These are phyloP conservation scores for Papilio helenus DNA, from an alignment of 1,140 invertebrate genomes.

Conservation along the genomic window DNA sequence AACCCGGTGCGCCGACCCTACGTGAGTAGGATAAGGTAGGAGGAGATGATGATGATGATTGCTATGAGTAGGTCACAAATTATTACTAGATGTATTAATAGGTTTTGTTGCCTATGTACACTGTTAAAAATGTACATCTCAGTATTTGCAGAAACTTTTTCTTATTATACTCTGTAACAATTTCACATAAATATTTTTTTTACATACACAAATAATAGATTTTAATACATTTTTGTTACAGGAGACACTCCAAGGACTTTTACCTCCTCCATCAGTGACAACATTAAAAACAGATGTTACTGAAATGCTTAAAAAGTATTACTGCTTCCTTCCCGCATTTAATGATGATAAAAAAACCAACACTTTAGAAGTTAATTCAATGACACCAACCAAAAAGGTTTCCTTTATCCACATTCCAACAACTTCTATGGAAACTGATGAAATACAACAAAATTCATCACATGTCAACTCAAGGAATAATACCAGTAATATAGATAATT, in stretches of 20 bases:
- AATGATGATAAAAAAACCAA: slow-evolving; percentile 55
- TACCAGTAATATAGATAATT: slow-evolving; percentile 45
- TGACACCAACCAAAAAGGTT: slow-evolving; percentile 72
- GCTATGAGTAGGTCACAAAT: neutral
- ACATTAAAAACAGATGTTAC: slow-evolving; percentile 84
- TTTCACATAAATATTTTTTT: no score
- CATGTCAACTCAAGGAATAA: slow-evolving; percentile 40
- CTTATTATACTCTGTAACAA: no score
- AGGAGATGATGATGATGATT: no score
- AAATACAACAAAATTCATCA: slow-evolving; percentile 45
- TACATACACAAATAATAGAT: no score
- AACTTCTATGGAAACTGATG: slow-evolving; percentile 41
- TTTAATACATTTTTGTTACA: slow-evolving; percentile 49
- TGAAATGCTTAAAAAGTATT: slow-evolving; percentile 85
- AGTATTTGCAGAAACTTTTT: neutral
- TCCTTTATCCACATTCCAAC: slow-evolving; percentile 70
- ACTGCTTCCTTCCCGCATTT: slow-evolving; percentile 69
- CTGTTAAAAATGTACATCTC: no score
- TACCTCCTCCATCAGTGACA: slow-evolving; percentile 87
- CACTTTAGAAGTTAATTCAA: slow-evolving; percentile 55
- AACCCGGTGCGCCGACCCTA: no score
- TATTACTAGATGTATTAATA: no score
- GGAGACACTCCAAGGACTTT: slow-evolving; percentile 83
- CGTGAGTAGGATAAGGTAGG: no score
- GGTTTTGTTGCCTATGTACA: neutral